These are phyloP conservation scores for Cynopterus sphinx DNA, from an alignment of 2,797 vertebrate genomes.

Conservation along the genomic window DNA sequence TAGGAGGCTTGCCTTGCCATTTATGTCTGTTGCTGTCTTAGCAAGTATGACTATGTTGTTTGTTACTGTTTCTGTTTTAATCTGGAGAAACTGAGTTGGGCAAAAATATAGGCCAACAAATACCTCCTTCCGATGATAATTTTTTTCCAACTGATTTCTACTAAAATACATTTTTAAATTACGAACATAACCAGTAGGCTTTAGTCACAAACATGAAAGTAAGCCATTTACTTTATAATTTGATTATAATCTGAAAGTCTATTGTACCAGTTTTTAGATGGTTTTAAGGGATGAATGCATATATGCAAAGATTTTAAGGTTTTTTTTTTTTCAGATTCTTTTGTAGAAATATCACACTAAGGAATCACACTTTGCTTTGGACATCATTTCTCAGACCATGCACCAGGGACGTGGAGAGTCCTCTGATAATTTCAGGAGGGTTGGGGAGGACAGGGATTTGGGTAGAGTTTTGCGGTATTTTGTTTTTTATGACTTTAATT, in stretches of 20 bases:
- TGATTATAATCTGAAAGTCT: slow-evolving; percentile 2
- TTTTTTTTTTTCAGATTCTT: slow-evolving; percentile 29
- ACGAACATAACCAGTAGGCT: neutral
- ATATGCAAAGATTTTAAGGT: neutral
- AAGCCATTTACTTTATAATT: neutral
- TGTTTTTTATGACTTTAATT: neutral
- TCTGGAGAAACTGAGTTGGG: neutral
- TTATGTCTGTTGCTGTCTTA: neutral
- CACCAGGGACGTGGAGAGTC: neutral
- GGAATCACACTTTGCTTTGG: neutral
- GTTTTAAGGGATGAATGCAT: neutral
- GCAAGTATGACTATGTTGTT: neutral
- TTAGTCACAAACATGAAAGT: slow-evolving; percentile 9
- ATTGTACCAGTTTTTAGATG: neutral
- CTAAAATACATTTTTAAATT: slow-evolving; percentile 30
- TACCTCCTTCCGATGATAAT: neutral
- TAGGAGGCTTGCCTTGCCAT: neutral
- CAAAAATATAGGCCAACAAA: neutral
- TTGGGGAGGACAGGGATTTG: neutral
- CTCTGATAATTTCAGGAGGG: neutral
- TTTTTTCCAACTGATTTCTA: neutral
- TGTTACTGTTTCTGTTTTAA: neutral
- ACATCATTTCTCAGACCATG: neutral
- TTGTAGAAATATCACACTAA: neutral
- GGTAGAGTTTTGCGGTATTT: neutral